Percentiles rank a stretch among this genome's conserved stretches.
Conservation (phyloP, 2,113 vertebrate genomes). For the Hassar affinis region DNA sequence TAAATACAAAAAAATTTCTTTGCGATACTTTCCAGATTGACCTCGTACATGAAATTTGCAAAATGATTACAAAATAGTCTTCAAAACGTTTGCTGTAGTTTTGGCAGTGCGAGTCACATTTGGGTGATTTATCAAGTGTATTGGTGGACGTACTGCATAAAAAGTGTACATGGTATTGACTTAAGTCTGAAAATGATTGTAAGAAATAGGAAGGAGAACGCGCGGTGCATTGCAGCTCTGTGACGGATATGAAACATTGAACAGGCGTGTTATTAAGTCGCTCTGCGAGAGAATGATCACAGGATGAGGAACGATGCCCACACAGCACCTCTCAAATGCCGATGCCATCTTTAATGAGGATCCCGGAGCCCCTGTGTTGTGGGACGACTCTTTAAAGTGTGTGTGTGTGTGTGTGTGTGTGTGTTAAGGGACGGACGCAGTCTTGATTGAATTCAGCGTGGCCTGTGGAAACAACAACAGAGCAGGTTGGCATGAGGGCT, state of each 20-base stretch:
- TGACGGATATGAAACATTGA: conserved; percentile 70
- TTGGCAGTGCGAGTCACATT: too few relatives aligned
- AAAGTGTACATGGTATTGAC: too few relatives aligned
- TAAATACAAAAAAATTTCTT: too few relatives aligned
- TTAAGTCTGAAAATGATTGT: neutral
- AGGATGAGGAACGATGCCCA: conserved; percentile 62
- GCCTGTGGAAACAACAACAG: conserved; percentile 39
- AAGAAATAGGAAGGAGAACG: conserved; percentile 8
- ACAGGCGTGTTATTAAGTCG: conserved; percentile 64
- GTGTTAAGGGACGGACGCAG: conserved; percentile 27
- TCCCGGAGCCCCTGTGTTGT: conserved; percentile 36
- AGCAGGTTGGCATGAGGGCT: conserved; percentile 63
- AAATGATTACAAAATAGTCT: too few relatives aligned
- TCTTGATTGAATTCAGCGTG: conserved; percentile 27
- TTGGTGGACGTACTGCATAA: too few relatives aligned
- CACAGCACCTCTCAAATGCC: conserved; percentile 55
- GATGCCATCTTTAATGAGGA: conserved; percentile 66
- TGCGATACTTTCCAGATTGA: too few relatives aligned
- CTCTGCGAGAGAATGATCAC: conserved; percentile 57
- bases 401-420: conserved; percentile 29
- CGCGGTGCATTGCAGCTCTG: conserved; percentile 61
- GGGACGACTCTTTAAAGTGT: conserved; percentile 30
- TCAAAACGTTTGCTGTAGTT: too few relatives aligned
- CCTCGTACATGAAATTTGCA: too few relatives aligned
- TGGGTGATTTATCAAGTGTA: too few relatives aligned